phyloP scores from a whole-genome alignment of 1,140 invertebrate genomes.

The Drosophila santomea region DNA sequence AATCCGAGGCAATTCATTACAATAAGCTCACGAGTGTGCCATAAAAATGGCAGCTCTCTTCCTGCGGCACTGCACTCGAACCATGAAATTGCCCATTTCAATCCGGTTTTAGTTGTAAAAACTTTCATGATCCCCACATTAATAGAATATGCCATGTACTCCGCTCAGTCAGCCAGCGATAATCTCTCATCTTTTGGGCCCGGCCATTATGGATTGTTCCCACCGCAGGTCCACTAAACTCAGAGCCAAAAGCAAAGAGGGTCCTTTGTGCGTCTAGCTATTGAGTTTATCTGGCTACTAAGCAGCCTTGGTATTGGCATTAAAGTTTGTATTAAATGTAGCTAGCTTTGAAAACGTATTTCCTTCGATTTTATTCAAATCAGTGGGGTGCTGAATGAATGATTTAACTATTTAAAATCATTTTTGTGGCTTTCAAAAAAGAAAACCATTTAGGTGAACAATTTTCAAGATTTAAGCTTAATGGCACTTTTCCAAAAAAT shows the following conservation, averaged over 20 bases:
- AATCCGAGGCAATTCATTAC: conserved; percentile 81
- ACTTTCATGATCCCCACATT: conserved; percentile 56
- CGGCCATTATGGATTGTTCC: conserved; percentile 31
- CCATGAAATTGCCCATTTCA: conserved; percentile 78
- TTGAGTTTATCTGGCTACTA: not conserved
- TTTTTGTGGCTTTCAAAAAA: too few species aligned
- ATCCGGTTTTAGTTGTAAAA: conserved; percentile 75
- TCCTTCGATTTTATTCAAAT: too few species aligned
- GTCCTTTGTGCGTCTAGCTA: conserved; percentile 10
- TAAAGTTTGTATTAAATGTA: not conserved
- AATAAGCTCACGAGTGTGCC: conserved; percentile 84
- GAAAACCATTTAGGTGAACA: too few species aligned
- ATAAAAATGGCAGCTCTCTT: conserved; percentile 69
- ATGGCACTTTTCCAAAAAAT: too few species aligned
- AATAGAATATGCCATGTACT: conserved; percentile 50
- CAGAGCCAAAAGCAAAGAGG: not conserved
- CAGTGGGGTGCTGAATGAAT: too few species aligned
- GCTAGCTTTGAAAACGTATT: not conserved
- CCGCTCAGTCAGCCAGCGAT: conserved; percentile 10
- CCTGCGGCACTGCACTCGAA: conserved; percentile 55
- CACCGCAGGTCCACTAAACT: not conserved
- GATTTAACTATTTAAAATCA: too few species aligned
- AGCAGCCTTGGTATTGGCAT: not conserved
- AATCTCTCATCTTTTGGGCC: conserved; percentile 36
- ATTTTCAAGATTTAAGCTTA: too few species aligned